These are phyloP conservation scores for Mythimna albipuncta DNA, from an alignment of 2,888 invertebrate genomes.

Conservation along the genomic window DNA sequence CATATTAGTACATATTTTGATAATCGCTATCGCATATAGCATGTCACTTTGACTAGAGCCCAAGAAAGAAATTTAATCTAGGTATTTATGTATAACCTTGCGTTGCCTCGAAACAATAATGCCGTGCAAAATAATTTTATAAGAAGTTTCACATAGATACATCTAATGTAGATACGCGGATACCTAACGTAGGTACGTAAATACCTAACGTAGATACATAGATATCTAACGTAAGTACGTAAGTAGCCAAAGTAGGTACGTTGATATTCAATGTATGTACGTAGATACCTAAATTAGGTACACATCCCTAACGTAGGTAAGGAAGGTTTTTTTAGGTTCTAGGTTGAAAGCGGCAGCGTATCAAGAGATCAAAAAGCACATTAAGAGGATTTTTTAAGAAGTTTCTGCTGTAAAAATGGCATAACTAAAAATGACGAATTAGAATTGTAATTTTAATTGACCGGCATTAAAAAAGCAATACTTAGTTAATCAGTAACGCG, in stretches of 20 bases:
- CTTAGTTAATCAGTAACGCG: conserved; percentile 25
- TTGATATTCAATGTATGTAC: no score
- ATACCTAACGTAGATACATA: background rate
- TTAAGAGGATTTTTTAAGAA: background rate
- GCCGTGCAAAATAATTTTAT: background rate
- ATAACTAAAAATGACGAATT: background rate
- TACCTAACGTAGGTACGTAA: background rate
- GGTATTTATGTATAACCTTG: background rate
- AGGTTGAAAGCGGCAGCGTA: conserved; percentile 2
- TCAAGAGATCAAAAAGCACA: conserved; percentile 4
- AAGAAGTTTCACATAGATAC: no score
- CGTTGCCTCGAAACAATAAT: background rate
- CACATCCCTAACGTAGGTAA: background rate
- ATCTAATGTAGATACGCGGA: background rate
- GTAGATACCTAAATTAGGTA: background rate
- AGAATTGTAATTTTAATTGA: conserved; percentile 30
- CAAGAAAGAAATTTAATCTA: background rate
- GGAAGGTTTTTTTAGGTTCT: background rate
- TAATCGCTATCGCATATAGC: no score
- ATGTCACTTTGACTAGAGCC: background rate
- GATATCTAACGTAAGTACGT: background rate
- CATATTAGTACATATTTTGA: background rate
- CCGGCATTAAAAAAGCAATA: conserved; percentile 17
- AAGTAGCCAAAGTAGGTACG: background rate
- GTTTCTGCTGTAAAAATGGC: background rate